A percentile compares a stretch with the other conserved stretches of the same genome.
Evolutionary conservation across 2,797 vertebrate genomes (phyloP).

Genomic region (Manis pentadactyla): DNA sequence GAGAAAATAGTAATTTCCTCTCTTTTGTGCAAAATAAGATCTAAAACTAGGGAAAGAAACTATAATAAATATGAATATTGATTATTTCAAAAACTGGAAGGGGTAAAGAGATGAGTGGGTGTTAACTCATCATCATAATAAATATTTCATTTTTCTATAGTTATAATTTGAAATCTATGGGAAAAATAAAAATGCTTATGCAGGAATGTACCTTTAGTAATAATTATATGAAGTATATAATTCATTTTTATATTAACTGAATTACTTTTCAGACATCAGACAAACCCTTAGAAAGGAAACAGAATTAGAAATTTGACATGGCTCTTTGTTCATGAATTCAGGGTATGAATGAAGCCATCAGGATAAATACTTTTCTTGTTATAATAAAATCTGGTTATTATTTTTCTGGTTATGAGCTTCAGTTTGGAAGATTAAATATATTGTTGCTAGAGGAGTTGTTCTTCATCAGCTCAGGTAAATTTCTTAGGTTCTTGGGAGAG

Average conservation of each 20-base stretch:
- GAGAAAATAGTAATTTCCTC: neutral
- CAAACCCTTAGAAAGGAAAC: neutral
- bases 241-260: conserved; percentile 25
- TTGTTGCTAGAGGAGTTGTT: conserved; percentile 11
- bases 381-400: conserved; percentile 36
- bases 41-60: neutral
- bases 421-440: conserved; percentile 37
- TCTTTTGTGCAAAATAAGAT: neutral
- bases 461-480: conserved; percentile 18
- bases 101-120: neutral
- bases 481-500: neutral
- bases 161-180: neutral
- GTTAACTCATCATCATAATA: neutral
- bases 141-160: neutral
- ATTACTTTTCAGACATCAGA: neutral
- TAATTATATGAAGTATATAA: neutral
- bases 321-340: conserved; percentile 7
- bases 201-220: neutral
- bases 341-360: neutral
- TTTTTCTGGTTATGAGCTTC: conserved; percentile 32
- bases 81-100: neutral
- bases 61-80: neutral
- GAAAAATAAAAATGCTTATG: neutral
- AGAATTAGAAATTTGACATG: conserved; percentile 9
- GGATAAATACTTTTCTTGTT: conserved; percentile 54